Evolutionary conservation across 1,140 invertebrate species (phyloP).

Genomic region (Megalopta genalis): DNA sequence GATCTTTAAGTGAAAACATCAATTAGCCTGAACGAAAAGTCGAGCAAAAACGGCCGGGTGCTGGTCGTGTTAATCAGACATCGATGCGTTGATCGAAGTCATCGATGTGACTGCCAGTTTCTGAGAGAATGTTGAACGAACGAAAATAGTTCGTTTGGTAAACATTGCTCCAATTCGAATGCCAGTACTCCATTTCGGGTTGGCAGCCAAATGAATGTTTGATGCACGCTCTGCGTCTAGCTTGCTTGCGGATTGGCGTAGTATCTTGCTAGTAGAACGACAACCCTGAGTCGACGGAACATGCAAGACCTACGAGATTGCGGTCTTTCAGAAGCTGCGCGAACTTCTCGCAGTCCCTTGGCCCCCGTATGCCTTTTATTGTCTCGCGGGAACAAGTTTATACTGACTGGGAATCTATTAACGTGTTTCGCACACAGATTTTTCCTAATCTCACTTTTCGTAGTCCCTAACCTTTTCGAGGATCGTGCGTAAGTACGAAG

Average conservation of each 20-base stretch:
- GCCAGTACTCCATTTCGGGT: constrained; percentile 50
- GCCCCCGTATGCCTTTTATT: no score
- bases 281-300: not conserved
- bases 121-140: constrained; percentile 44
- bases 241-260: constrained; percentile 52
- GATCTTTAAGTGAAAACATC: no score
- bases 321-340: no score
- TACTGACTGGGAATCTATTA: no score
- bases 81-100: constrained; percentile 25
- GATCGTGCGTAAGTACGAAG: no score
- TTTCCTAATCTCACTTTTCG: no score
- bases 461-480: no score
- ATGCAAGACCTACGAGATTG: constrained; percentile 24
- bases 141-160: constrained; percentile 60
- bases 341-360: no score
- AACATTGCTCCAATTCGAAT: constrained; percentile 42
- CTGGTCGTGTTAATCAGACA: not conserved
- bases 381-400: no score
- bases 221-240: constrained; percentile 50
- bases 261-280: constrained; percentile 10
- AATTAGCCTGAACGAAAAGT: no score
- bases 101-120: constrained; percentile 23
- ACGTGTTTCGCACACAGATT: no score
- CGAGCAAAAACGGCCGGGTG: no score
- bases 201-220: constrained; percentile 67